Evolutionary conservation across 2,888 invertebrate genomes (phyloP).

Genomic region (Lepidocyrtoides sp.): DNA sequence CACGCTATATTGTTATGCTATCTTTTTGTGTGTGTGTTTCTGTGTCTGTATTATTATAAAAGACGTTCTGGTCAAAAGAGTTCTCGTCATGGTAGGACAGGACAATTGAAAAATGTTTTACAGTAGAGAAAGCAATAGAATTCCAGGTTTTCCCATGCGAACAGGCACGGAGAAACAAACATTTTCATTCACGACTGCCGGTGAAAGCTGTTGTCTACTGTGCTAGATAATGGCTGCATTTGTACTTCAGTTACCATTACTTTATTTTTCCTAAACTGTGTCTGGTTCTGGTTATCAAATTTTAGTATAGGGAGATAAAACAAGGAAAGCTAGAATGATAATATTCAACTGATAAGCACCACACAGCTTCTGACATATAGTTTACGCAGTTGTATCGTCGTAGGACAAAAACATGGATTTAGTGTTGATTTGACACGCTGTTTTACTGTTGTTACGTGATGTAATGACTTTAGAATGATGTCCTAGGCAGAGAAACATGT

Average conservation of each 20-base stretch:
- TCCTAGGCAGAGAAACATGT: background rate
- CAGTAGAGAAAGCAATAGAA: slow-evolving; percentile 35
- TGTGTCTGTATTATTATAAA: too few relatives aligned
- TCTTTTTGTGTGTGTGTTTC: too few relatives aligned
- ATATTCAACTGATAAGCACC: background rate
- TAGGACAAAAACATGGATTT: too few relatives aligned
- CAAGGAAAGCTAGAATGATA: background rate
- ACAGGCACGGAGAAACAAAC: background rate
- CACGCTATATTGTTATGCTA: too few relatives aligned
- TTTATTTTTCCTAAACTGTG: background rate
- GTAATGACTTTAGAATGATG: slow-evolving; percentile 3
- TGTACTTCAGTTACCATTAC: background rate
- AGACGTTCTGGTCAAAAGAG: background rate
- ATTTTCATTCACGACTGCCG: background rate
- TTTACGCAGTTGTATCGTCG: too few relatives aligned
- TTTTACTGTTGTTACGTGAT: too few relatives aligned
- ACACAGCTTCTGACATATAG: background rate
- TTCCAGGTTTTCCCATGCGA: slow-evolving; percentile 7
- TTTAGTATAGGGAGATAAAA: background rate
- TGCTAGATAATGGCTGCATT: background rate
- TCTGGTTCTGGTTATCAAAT: slow-evolving; percentile 51
- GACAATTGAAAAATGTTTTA: slow-evolving; percentile 28
- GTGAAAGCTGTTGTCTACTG: too few relatives aligned
- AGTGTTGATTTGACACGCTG: too few relatives aligned
- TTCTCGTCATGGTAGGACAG: background rate